Evolutionary conservation across 2,888 invertebrate species (phyloP).

Genomic region (Platynereis dumerilii): DNA sequence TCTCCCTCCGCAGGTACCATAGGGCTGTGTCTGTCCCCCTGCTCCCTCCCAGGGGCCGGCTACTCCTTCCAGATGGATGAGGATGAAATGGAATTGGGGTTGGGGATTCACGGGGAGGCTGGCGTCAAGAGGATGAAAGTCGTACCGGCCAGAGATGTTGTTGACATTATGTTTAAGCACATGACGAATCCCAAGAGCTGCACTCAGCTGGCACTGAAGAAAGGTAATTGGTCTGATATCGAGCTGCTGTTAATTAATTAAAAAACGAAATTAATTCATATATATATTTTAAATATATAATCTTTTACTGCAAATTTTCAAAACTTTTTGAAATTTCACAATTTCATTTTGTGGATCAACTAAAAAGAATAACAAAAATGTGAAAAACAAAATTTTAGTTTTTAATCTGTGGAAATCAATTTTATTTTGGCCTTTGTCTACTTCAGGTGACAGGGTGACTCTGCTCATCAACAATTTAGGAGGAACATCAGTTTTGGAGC

Average conservation of each 20-base stretch:
- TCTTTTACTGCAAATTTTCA: not conserved
- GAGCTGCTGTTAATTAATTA: not conserved
- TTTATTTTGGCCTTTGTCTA: no score
- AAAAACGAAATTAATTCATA: conserved; percentile 14
- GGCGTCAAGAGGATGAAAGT: conserved; percentile 67
- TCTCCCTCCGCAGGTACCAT: conserved; percentile 70
- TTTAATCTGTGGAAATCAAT: no score
- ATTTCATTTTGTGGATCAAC: no score
- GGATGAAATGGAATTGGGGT: conserved; percentile 75
- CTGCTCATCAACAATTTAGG: conserved; percentile 82
- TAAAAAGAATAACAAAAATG: no score
- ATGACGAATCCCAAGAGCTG: conserved; percentile 59
- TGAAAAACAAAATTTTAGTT: no score
- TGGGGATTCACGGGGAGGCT: conserved; percentile 68
- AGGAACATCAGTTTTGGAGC: conserved; percentile 76
- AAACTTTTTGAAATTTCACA: no score
- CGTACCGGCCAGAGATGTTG: conserved; percentile 60
- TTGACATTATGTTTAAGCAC: conserved; percentile 63
- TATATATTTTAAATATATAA: not conserved
- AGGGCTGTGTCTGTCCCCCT: conserved; percentile 74
- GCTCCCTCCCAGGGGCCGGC: conserved; percentile 73
- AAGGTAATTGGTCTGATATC: conserved; percentile 12
- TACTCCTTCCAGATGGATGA: conserved; percentile 71
- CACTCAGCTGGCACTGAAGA: conserved; percentile 44
- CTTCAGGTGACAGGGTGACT: conserved; percentile 66